Evolutionary conservation across 2,888 invertebrate genomes (phyloP), one percentile per base, ranked within the genome.

Genomic region (Phania funesta): DNA sequence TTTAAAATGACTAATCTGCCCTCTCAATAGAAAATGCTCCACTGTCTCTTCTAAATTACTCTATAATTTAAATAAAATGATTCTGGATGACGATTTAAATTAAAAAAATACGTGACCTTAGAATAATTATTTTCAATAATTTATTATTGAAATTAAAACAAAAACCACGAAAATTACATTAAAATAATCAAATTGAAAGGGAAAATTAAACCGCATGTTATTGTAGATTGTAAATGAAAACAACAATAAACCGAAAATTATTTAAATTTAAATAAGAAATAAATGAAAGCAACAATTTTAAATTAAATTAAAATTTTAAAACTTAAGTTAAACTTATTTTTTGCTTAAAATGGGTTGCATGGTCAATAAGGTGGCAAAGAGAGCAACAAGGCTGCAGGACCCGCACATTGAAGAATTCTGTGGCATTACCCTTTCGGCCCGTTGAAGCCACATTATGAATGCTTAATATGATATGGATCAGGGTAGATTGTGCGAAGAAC

Each of bases 51-150:
- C 62, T 62, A 50, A 67, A 74, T 64, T 35, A 46, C 38, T 56
- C 52, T 32, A 38, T 67, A 75, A 67, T 67, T 65, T 65, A 26
- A 75, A 65, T 74, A n/a, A 54, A 58, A 71, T 71, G 38, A 50
- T 60, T 70, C 56, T 60, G 16, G 9, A 18, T 56, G 35, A 18
- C 16, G 48, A 20, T 48, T 32, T 64, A 64, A 32, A 44, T 50
- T 46, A 46, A 29, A 32, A 46, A 29, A 38, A 50, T 58, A 50
- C 75, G 65, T 67, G 75, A 67, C 58, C 65, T 75, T 48, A 67
- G 35, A 75, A 75, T 58, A 20, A 41, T 58, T 67, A 41, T 32
- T 32, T 44, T n/a, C 7, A 50, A 50, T 32, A 46, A 20, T 50
- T 58, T 50, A 50, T 71, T 20, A 22, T 26, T 22, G 29, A 52